Evolutionary conservation across 2,113 vertebrate genomes (phyloP).

Genomic region (Apteryx owenii): DNA sequence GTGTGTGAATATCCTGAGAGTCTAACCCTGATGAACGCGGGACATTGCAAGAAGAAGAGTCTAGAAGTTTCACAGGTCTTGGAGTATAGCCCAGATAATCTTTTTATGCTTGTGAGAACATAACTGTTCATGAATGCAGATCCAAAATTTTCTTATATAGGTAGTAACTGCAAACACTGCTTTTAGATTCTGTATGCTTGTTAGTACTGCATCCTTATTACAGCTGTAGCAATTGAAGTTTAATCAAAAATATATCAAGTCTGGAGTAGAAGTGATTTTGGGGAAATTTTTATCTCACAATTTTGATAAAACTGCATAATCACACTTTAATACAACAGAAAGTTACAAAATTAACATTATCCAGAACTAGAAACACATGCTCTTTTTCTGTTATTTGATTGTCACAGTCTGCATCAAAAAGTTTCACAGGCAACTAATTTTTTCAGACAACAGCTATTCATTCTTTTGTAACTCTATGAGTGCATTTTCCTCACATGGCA

Average conservation of each 20-base stretch:
- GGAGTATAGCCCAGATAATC: background rate
- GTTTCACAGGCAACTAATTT: background rate
- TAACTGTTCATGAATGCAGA: background rate
- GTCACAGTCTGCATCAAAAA: background rate
- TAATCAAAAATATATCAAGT: background rate
- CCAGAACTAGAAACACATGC: background rate
- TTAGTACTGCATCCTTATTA: background rate
- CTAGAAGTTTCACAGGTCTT: background rate
- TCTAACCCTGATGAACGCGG: background rate
- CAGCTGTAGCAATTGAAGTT: background rate
- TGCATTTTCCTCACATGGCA: background rate
- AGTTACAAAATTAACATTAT: background rate
- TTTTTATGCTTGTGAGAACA: background rate
- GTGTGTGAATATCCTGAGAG: background rate
- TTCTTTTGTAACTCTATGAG: background rate
- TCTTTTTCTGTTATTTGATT: background rate
- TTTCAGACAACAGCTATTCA: background rate
- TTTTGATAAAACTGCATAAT: background rate
- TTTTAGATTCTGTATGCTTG: background rate
- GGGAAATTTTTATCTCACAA: background rate
- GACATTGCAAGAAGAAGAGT: too few relatives aligned
- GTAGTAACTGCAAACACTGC: background rate
- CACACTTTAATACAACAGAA: background rate
- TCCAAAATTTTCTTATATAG: background rate
- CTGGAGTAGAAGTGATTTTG: background rate